phyloP scores from a whole-genome alignment of 2,888 invertebrate species.

The Tiphia femorata region DNA sequence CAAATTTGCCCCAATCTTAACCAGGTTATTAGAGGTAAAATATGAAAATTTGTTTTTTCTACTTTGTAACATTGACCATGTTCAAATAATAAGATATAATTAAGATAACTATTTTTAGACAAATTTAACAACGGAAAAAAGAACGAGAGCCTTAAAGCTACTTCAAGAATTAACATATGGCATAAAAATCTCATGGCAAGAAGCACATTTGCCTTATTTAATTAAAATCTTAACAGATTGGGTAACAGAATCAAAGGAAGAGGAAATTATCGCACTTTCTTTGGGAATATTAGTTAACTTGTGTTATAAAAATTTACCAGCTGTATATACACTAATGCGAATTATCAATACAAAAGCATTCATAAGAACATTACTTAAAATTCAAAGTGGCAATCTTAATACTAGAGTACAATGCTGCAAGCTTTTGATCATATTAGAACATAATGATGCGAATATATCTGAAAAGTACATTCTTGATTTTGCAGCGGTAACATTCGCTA shows the following conservation, averaged over 20 bases:
- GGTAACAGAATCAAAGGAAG: conserved; percentile 72
- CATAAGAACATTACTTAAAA: conserved; percentile 74
- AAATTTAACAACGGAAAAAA: conserved; percentile 75
- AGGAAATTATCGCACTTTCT: conserved; percentile 70
- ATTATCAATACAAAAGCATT: conserved; percentile 80
- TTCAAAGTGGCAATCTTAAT: conserved; percentile 69
- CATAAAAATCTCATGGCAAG: conserved; percentile 84
- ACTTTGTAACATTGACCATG: too few relatives aligned
- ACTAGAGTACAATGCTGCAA: conserved; percentile 72
- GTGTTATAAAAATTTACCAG: conserved; percentile 83
- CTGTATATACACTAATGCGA: conserved; percentile 79
- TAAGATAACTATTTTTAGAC: conserved; percentile 35
- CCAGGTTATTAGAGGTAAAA: conserved; percentile 73
- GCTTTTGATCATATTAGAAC: conserved; percentile 71
- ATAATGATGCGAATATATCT: conserved; percentile 70
- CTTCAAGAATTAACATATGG: conserved; percentile 85
- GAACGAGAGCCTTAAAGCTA: conserved; percentile 74
- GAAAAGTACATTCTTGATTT: conserved; percentile 70
- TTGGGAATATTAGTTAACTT: conserved; percentile 83
- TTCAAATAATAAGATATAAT: too few relatives aligned
- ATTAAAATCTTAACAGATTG: conserved; percentile 78
- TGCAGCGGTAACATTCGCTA: conserved; percentile 70
- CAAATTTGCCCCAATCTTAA: conserved; percentile 78
- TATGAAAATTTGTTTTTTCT: background rate
- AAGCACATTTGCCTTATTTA: conserved; percentile 79